Base-by-base conservation (phyloP, 1,140 invertebrate species). In the Eueides isabella region DNA sequence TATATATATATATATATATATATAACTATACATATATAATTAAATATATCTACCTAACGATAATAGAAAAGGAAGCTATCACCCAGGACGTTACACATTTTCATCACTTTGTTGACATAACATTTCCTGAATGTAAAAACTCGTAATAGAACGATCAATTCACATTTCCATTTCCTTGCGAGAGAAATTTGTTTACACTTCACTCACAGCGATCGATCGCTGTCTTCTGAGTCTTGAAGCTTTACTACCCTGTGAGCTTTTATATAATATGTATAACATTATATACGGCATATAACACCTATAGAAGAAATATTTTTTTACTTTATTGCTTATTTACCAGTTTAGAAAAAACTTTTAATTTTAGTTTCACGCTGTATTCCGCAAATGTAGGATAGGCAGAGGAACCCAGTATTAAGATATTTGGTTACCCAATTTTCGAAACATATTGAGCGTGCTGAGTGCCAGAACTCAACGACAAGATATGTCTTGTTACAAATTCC, bases 121-220 rank as follows among this genome's bases (percentile, higher is more conserved):
- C 23, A 55, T 55, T 55, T 26, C 11, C 48, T 26, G 23, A 26
- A 55, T 26, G 48, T 23, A 55, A 41, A 41, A 41, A 28, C 26
- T 67, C 35, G 65, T 12, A 41, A 28, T 41, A 41, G 65, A 67
- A 35, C 23, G 23, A 65, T 65, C 23, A 67, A 67, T 67, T 67
- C 65, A 28, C 28, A 44, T 44, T 67, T 41, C 65, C 65, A 35
- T 69, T 69, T 61, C 67, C 61, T 19, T 69, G 48, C 48, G 23
- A 55, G 48, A 55, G 48, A 55, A 55, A 55, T 55, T 55, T 55
- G 48, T 55, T 55, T 55, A 55, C 48, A 55, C 48, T 55, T 55
- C 48, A 26, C 48, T 55, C 48, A 12, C 48, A 55, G 48, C 48
- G 23, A 55, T 55, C 48, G 48, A 55, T 55, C 48, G 48, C 19